Evolutionary conservation across 2,888 invertebrate species (phyloP).

Genomic region (Thelaira solivaga): DNA sequence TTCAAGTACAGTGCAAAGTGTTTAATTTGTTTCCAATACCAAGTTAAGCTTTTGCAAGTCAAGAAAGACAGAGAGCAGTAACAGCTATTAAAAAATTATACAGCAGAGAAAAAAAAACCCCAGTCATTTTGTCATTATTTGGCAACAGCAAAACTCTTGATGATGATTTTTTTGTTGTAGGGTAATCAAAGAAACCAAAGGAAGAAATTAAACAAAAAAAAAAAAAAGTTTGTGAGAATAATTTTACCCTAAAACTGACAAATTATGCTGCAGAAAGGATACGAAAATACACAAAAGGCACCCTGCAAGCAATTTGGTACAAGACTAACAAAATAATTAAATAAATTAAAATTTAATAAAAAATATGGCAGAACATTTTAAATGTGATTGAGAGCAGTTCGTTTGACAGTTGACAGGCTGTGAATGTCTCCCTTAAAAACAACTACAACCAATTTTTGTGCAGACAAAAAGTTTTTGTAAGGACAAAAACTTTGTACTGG

Average conservation of each 20-base stretch:
- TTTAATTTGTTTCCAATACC: slow-evolving; percentile 29
- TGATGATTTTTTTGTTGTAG: slow-evolving; percentile 14
- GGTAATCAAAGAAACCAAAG: background rate
- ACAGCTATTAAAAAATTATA: slow-evolving; percentile 32
- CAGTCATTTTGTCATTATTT: slow-evolving; percentile 24
- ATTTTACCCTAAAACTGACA: slow-evolving; percentile 16
- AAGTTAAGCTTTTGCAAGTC: background rate
- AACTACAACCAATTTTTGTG: too few species aligned
- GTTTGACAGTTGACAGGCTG: too few species aligned
- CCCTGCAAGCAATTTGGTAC: too few species aligned
- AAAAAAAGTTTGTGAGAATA: background rate
- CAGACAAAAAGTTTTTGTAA: too few species aligned
- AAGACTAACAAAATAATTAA: background rate
- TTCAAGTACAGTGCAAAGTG: too few species aligned
- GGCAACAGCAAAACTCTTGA: slow-evolving; percentile 32
- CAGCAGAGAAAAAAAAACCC: background rate
- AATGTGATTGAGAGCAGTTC: too few species aligned
- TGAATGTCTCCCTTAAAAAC: too few species aligned
- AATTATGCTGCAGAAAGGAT: background rate
- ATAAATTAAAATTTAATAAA: too few species aligned
- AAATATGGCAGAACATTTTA: too few species aligned
- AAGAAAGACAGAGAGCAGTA: background rate
- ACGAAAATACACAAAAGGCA: background rate
- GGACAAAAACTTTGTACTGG: too few species aligned
- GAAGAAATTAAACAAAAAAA: background rate